phyloP scores from a whole-genome alignment of 1,140 invertebrate species.

The Rhizoglyphus robini region DNA sequence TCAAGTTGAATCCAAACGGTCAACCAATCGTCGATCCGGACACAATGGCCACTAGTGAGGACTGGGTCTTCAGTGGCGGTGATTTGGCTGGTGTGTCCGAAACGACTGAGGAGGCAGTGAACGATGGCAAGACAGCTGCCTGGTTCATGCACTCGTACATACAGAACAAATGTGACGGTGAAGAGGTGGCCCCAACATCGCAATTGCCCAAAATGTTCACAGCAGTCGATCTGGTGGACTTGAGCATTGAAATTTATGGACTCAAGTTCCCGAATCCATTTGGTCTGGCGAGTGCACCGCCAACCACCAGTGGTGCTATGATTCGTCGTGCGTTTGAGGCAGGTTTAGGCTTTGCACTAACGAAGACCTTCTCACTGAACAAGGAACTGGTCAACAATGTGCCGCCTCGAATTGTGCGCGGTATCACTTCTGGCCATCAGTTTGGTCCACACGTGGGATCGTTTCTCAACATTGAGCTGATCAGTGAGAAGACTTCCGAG shows the following conservation, averaged over 20 bases:
- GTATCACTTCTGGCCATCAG: conserved; percentile 73
- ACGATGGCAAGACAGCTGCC: conserved; percentile 93
- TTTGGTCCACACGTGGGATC: conserved; percentile 87
- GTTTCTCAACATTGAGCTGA: conserved; percentile 94
- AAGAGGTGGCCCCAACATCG: neutral
- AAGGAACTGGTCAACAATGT: conserved; percentile 96
- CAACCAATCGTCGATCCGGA: conserved; percentile 56
- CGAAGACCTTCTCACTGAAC: conserved; percentile 87
- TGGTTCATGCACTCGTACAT: conserved; percentile 90
- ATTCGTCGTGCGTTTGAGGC: conserved; percentile 83
- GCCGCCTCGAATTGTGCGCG: conserved; percentile 84
- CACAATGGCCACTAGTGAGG: conserved; percentile 59
- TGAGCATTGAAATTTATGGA: conserved; percentile 80
- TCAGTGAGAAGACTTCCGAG: conserved; percentile 84
- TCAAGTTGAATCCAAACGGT: conserved; percentile 61
- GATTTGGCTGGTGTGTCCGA: conserved; percentile 84
- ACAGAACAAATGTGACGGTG: conserved; percentile 47
- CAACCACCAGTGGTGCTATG: conserved; percentile 86
- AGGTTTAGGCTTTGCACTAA: conserved; percentile 91
- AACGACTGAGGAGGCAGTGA: conserved; percentile 94
- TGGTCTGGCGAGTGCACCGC: conserved; percentile 92
- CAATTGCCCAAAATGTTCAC: conserved; percentile 76
- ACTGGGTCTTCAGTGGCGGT: conserved; percentile 78
- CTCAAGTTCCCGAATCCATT: conserved; percentile 92
- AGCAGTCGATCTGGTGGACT: conserved; percentile 80